Evolutionary conservation across 2,888 invertebrate genomes (phyloP).

Genomic region (Mesodorylaimus sp.): DNA sequence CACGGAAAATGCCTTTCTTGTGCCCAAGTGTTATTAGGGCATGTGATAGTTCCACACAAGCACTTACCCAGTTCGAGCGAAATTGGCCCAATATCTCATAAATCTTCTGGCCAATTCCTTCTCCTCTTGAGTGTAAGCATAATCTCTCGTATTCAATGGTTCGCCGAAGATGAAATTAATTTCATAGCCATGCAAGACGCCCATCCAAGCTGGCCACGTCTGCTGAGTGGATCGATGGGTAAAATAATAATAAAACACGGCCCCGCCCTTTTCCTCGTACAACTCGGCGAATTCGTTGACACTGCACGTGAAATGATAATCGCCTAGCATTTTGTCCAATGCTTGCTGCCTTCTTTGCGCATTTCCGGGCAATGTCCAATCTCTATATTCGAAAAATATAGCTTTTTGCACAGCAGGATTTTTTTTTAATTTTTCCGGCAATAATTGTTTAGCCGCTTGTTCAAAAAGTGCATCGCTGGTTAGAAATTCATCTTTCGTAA

Average conservation of each 20-base stretch:
- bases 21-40: too few relatives aligned
- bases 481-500: slow-evolving; percentile 24
- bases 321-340: slow-evolving; percentile 76
- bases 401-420: slow-evolving; percentile 50
- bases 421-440: slow-evolving; percentile 20
- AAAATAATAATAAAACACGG: slow-evolving; percentile 39
- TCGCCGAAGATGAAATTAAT: slow-evolving; percentile 87
- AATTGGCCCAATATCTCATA: slow-evolving; percentile 89
- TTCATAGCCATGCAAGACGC: slow-evolving; percentile 84
- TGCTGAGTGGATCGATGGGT: slow-evolving; percentile 48
- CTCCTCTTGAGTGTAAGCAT: slow-evolving; percentile 57
- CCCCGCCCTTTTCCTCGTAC: slow-evolving; percentile 68
- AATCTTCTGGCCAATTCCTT: slow-evolving; percentile 61
- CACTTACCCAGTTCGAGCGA: slow-evolving; percentile 71
- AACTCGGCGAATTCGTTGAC: slow-evolving; percentile 76
- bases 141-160: slow-evolving; percentile 64
- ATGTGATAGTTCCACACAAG: too few relatives aligned
- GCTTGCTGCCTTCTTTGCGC: slow-evolving; percentile 60
- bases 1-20: too few relatives aligned
- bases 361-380: slow-evolving; percentile 71
- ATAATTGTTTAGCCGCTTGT: slow-evolving; percentile 19
- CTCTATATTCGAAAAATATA: slow-evolving; percentile 75
- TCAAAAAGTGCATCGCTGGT: slow-evolving; percentile 22
- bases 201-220: slow-evolving; percentile 86
- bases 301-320: slow-evolving; percentile 78